Base-by-base conservation (phyloP, 2,113 vertebrate species). In the Platysteira castanea region DNA sequence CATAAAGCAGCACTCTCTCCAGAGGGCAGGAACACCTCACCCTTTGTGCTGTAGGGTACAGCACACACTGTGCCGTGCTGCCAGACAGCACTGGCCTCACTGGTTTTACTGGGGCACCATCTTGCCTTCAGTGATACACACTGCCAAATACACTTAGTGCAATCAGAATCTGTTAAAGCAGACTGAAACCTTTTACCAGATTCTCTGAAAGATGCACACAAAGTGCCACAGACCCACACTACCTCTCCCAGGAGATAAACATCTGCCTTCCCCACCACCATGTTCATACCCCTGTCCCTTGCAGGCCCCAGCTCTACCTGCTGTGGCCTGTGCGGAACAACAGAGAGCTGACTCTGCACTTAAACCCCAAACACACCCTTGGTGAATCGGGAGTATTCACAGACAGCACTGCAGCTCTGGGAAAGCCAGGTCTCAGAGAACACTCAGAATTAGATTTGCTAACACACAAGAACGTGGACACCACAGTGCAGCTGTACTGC, bases 41-140 rank as follows among this genome's bases (percentile, higher is more conserved):
- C 56, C 39, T 27, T 42, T 3, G 16, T 76, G 84, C 61, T 59
- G 52, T 52, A 23, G 14, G 26, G 41, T 42, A 37, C 61, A 16
- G 67, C 63, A 49, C 63, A 31, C 18, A 6, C 47, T 0, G 0
- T 3, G 14, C 39, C 2, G 2, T 2, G 11, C 63, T 65, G 22
- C 53, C 82, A 56, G 17, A 33, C 54, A 37, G 47, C 52, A 8
- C 71, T 22, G 37, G 22, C 47, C 52, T 47, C 5, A 1, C 69
- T 81, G 50, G 4, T 61, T 69, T 61, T 67, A 37, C 86, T 56
- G 52, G 37, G 54, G 17, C 31, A 63, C 52, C 30, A 30, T n/a
- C 65, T n/a, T 59, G 27, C 60, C 44, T n/a, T 61, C 73, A 56
- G 57, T 7, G 10, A 60, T 41, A 17, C 14, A 59, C 56, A 27